phyloP scores from a whole-genome alignment of 2,888 invertebrate species.

The Leucophenga maculata region DNA sequence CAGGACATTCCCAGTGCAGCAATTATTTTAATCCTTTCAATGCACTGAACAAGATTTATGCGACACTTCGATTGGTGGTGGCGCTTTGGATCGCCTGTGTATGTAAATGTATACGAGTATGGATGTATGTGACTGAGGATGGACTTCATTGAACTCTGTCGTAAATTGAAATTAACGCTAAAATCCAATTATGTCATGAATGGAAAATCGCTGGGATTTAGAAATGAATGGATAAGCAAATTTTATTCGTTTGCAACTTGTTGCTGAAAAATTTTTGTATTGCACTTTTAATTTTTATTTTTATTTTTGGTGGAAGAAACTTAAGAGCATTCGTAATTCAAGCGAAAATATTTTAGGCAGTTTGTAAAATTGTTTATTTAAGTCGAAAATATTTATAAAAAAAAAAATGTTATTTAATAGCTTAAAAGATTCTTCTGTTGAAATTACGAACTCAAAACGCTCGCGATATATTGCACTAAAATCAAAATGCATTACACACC shows the following conservation, averaged over 20 bases:
- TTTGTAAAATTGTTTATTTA: too few relatives aligned
- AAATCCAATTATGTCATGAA: slow-evolving; percentile 22
- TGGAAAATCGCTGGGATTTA: background rate
- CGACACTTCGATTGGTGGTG: slow-evolving; percentile 14
- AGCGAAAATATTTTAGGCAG: too few relatives aligned
- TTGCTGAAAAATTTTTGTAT: background rate
- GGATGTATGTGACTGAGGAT: background rate
- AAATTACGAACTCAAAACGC: too few relatives aligned
- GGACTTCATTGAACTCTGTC: slow-evolving; percentile 8
- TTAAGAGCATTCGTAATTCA: too few relatives aligned
- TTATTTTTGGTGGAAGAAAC: too few relatives aligned
- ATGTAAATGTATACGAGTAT: background rate
- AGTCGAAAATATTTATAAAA: too few relatives aligned
- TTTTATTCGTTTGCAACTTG: background rate
- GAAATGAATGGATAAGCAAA: background rate
- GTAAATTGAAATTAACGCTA: slow-evolving; percentile 21
- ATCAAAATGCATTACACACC: too few relatives aligned
- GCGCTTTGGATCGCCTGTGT: background rate
- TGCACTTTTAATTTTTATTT: too few relatives aligned
- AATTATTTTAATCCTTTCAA: slow-evolving; percentile 25
- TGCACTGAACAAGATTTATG: slow-evolving; percentile 22
- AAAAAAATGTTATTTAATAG: too few relatives aligned
- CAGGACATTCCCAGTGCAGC: background rate
- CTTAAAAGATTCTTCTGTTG: too few relatives aligned
- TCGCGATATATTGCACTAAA: too few relatives aligned